Conservation (phyloP, 1,140 invertebrate species). For the Orussus abietinus region DNA sequence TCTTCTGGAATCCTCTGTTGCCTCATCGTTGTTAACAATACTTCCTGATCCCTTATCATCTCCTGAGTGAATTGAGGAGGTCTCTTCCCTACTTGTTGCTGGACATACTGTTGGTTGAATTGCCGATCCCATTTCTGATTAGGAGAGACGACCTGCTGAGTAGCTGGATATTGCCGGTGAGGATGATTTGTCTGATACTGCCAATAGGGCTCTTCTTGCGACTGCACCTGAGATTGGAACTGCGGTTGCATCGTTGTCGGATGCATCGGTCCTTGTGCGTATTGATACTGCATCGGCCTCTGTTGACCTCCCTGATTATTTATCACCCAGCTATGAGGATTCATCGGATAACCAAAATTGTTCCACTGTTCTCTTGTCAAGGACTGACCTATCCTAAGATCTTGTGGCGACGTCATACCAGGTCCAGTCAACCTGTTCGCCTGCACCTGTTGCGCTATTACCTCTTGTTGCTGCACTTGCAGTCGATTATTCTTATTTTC, state of each 20-base stretch:
- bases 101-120: background rate
- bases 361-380: background rate
- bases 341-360: background rate
- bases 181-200: too few species aligned
- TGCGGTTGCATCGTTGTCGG: background rate
- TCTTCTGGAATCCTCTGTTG: slow-evolving; percentile 37
- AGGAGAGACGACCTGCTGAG: background rate
- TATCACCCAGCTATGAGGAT: background rate
- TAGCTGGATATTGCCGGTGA: background rate
- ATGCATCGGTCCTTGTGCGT: background rate
- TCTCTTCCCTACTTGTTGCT: slow-evolving; percentile 7
- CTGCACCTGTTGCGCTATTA: too few species aligned
- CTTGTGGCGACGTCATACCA: slow-evolving; percentile 18
- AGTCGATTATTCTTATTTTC: too few species aligned
- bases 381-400: slow-evolving; percentile 11
- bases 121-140: background rate
- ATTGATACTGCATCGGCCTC: background rate
- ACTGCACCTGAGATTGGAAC: slow-evolving; percentile 4
- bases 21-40: slow-evolving; percentile 31
- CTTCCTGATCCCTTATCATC: slow-evolving; percentile 43
- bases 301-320: slow-evolving; percentile 4
- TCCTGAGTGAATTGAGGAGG: slow-evolving; percentile 26
- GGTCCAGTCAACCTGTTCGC: too few species aligned
- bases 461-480: too few species aligned
- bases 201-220: background rate